Base-by-base conservation (phyloP, 2,797 vertebrate species). In the Linurgus olivaceus region DNA sequence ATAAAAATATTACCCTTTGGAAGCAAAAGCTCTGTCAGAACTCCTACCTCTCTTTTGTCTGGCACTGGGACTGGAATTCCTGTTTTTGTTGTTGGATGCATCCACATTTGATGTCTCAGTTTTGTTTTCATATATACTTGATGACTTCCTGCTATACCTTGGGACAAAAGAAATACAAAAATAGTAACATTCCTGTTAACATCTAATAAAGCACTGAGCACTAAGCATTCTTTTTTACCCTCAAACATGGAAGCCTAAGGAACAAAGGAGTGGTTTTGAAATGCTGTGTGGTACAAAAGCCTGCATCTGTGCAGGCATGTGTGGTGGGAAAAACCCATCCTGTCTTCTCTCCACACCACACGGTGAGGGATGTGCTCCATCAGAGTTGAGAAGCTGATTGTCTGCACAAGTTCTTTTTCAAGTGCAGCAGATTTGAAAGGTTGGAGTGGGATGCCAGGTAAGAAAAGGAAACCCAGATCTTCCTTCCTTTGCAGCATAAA, bases 11-110 rank as follows among this genome's bases (percentile, higher is more conserved):
- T 62, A 86, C 38, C 66, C 62, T 80, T 59, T 37, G 29, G 44
- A 89, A 77, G 47, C 20, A 51, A 50, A 68, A 70, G 24, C 35
- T 79, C 33, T n/a, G 23, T 33, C 42, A 26, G 63, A 86, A 50
- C 7, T 62, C 98, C 97, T 97, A 99, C 99, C 98, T 99, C 97
- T 98, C 96, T 98, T 98, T 91, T 98, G 98, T 75, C 98, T 98
- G 97, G 98, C 96, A 4, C 97, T 98, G 54, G 98, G 98, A 94
- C 98, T 98, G 54, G 98, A 89, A 83, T 96, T 98, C 94, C 98
- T 98, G 90, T 97, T 96, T 86, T 98, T 98, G 47, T 97, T 98
- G 96, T 98, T 98, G 51, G 98, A 98, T 10, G 96, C 95, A 96
- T 99, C 98, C 51, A 98, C 98, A 20, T 98, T 98, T 17, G 98